These are phyloP conservation scores for Esox masquinongy DNA, from an alignment of 2,797 vertebrate species.

Conservation along the genomic window DNA sequence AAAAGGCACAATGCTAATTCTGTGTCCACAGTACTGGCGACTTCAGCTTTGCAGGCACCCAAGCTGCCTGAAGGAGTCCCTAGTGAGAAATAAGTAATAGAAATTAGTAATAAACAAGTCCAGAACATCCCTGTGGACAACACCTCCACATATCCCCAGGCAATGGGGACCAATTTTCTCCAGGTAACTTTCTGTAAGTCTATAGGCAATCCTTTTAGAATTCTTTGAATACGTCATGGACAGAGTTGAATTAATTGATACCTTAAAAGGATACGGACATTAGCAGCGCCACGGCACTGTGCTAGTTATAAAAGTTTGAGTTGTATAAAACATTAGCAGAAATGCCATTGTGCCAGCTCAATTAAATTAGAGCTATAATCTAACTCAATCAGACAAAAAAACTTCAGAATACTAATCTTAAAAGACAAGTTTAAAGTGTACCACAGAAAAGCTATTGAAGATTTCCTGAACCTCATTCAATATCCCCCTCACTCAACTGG, in stretches of 20 bases:
- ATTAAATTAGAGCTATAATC: neutral
- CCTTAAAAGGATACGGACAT: neutral
- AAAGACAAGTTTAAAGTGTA: slow-evolving; percentile 1
- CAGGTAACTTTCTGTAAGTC: no score
- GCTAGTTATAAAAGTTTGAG: neutral
- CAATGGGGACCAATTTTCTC: no score
- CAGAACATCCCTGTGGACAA: no score
- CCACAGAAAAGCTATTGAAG: neutral
- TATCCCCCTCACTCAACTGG: slow-evolving; percentile 14
- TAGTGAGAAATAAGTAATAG: no score
- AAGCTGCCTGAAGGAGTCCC: no score
- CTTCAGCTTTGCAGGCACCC: no score
- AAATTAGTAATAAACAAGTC: no score
- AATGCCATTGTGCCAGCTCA: neutral
- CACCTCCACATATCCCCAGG: no score
- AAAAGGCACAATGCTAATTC: neutral
- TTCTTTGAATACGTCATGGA: neutral
- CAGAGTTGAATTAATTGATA: neutral
- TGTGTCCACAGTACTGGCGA: neutral
- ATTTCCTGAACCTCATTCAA: neutral
- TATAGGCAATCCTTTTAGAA: neutral
- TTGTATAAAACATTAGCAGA: neutral
- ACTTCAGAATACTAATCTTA: slow-evolving; percentile 12
- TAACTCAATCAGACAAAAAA: neutral
- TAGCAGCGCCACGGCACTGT: neutral